Evolutionary conservation across 1,140 invertebrate genomes (phyloP).

Genomic region (Leptopilina boulardi): DNA sequence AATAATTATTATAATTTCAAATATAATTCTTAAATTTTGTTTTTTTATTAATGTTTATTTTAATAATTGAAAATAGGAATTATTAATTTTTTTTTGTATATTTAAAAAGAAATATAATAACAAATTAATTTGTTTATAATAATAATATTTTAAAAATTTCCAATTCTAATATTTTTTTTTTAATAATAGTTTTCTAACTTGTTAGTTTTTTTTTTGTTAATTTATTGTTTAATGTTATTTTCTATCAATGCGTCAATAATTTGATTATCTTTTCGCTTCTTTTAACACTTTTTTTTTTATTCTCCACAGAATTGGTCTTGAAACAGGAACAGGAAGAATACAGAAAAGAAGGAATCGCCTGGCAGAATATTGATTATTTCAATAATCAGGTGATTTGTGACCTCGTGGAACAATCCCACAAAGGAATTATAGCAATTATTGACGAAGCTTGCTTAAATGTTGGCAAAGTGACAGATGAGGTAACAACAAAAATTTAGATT

Average conservation of each 20-base stretch:
- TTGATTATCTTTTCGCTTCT: neutral
- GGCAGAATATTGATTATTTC: conserved; percentile 94
- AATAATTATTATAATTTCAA: too few relatives aligned
- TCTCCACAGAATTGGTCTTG: conserved; percentile 88
- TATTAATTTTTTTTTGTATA: too few relatives aligned
- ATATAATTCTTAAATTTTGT: too few relatives aligned
- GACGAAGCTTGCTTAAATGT: conserved; percentile 97
- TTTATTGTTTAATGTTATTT: neutral
- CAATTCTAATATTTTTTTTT: too few relatives aligned
- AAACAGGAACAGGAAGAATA: conserved; percentile 99
- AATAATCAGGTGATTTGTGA: conserved; percentile 97
- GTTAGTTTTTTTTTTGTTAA: conserved; percentile 33
- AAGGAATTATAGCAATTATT: conserved; percentile 94
- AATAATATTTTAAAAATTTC: too few relatives aligned
- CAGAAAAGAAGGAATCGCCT: conserved; percentile 92
- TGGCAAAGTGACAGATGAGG: conserved; percentile 93
- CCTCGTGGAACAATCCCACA: conserved; percentile 91
- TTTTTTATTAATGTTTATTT: too few relatives aligned
- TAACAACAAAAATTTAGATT: conserved; percentile 59
- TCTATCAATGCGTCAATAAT: too few relatives aligned
- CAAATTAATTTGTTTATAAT: too few relatives aligned
- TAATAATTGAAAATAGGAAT: too few relatives aligned
- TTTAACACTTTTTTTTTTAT: conserved; percentile 39
- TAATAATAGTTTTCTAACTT: too few relatives aligned
- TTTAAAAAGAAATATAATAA: too few relatives aligned